Base-by-base conservation (phyloP, 1,140 invertebrate genomes). In the Brachionus koreanus region DNA sequence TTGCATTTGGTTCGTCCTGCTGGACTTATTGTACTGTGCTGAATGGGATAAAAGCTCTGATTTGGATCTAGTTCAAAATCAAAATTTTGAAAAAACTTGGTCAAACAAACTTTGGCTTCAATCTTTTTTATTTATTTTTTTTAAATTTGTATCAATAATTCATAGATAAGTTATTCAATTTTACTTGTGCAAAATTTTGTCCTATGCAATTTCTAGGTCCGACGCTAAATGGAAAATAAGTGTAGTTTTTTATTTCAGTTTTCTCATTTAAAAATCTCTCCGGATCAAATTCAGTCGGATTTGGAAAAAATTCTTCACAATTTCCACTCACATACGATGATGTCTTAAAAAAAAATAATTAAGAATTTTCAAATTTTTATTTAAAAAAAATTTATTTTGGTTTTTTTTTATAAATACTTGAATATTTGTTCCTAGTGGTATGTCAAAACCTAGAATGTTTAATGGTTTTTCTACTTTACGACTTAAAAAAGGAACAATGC, bases 221-320 rank as follows among this genome's bases (percentile, higher is more conserved):
- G 1, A 76, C 0, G 13, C 74, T 33, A 61, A 76, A 76, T 16
- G 74, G 74, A 33, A 76, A 46, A 61, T 76, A 76, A 16, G 74
- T 76, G 37, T 76, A 76, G 19, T 76, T 76, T 52, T 49, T 76
- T 16, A 49, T 76, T 49, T 69, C 65, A n/a, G 2, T n/a, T 69
- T 69, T 76, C 16, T 65, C 37, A 23, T 19, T 42, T 10, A 43
- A 37, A 79, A 79, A 79, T 61, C 76, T 35, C 13, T 79, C 76
- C 6, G 76, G 76, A 10, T 23, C 12, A 42, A 79, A 79, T 35
- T 61, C 1, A 9, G 0, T 25, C 1, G 76, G 7, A 65, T 79
- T 79, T 61, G 46, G 46, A 61, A 79, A 79, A 65, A 57, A 79
- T 37, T 79, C 49, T 5, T 79, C 61, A 23, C 9, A 29, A 19